phyloP scores from a whole-genome alignment of 1,140 invertebrate species.

The Habropoda laboriosa region DNA sequence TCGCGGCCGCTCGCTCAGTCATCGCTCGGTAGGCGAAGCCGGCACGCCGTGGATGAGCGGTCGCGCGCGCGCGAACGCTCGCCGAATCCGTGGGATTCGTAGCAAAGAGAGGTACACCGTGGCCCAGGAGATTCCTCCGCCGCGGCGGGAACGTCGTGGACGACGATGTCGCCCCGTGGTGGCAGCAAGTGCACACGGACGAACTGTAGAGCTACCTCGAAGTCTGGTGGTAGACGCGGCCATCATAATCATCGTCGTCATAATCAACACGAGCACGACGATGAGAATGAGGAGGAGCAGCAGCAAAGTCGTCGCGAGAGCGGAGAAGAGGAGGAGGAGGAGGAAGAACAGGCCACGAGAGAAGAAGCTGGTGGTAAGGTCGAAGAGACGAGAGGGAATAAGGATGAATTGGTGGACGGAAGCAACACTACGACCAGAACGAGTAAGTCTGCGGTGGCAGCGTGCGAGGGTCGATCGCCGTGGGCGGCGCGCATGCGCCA shows the following conservation, averaged over 20 bases:
- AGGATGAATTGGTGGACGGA: conserved; percentile 21
- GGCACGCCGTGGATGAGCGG: conserved; percentile 70
- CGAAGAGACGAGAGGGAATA: neutral
- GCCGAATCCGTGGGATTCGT: conserved; percentile 52
- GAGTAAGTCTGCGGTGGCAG: conserved; percentile 52
- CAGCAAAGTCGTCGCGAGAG: neutral
- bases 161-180: conserved; percentile 64
- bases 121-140: conserved; percentile 3
- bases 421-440: conserved; percentile 25
- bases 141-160: neutral
- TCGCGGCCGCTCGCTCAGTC: conserved; percentile 79
- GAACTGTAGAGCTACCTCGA: conserved; percentile 52
- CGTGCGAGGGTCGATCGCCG: conserved; percentile 73
- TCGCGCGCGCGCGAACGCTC: conserved; percentile 52
- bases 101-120: conserved; percentile 5
- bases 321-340: conserved; percentile 19
- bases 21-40: conserved; percentile 78
- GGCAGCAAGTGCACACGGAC: conserved; percentile 67
- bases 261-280: neutral
- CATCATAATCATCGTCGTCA: conserved; percentile 16
- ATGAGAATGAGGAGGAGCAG: neutral
- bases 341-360: conserved; percentile 8
- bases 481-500: conserved; percentile 73
- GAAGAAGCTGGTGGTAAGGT: no score
- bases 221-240: no score